Base-by-base conservation (phyloP, 2,888 invertebrate genomes). In the Zaprionus obscuricornis region DNA sequence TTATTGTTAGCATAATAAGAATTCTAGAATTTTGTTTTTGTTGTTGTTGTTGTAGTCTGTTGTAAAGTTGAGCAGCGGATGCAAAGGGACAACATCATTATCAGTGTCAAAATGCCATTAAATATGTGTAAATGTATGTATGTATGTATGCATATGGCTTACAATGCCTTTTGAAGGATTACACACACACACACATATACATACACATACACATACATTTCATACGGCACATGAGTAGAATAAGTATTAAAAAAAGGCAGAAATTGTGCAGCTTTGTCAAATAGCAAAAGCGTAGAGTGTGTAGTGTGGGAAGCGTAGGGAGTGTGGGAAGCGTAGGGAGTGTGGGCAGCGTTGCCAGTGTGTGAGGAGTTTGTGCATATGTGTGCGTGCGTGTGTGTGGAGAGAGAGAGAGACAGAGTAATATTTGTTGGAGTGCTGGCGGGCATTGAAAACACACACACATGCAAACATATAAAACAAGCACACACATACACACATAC, bases 51-150 rank as follows among this genome's bases (percentile, higher is more conserved):
- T 7, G 22, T 27, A 47, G 37, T 37, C 36, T 13, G 22, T 22
- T 22, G 22, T 4, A 4, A 22, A 22, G 22, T 22, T 22, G 22
- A 49, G 57, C 54, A 49, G 69, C 66, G 78, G 75, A 74, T 78
- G 75, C 62, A 73, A 59, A 64, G 46, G 65, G 68, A 79, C 79
- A 82, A 67, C 83, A 79, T 78, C 76, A 83, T 78, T 79, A 83
- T 76, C 79, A 75, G 83, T 74, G 81, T 78, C 72, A 78, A 83
- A 83, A 79, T 83, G 76, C 68, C 68, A 83, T 78, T 76, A 83
- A 83, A 75, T n/a, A n/a, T 79, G 79, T 75, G 82, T 63, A 52
- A 52, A 58, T 46, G 56, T 16, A 24, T 43, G 24, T 36, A 40
- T 14, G 39, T 17, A 29, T 22, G 63, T 39, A 31, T 49, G 47